phyloP scores from a whole-genome alignment of 1,140 invertebrate genomes.

The Ectropis grisescens region DNA sequence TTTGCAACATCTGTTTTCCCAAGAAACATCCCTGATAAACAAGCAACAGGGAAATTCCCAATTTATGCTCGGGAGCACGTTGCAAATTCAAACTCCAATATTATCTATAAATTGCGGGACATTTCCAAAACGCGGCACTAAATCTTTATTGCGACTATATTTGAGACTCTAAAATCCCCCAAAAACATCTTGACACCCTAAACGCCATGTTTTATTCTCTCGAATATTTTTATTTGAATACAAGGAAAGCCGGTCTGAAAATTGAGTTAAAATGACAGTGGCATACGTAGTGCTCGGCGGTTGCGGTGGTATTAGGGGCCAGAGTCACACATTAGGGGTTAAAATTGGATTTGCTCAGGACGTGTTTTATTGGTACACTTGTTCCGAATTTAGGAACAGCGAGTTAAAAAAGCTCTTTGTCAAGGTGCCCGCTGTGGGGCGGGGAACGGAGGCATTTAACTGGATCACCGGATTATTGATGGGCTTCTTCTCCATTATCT shows the following conservation, averaged over 20 bases:
- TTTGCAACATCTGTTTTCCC: too few relatives aligned
- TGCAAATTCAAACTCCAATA: too few relatives aligned
- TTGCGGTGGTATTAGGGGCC: constrained; percentile 58
- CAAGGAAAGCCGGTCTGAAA: constrained; percentile 27
- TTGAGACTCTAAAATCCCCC: constrained; percentile 32
- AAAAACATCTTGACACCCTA: constrained; percentile 46
- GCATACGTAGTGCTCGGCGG: constrained; percentile 62
- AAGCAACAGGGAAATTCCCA: too few relatives aligned
- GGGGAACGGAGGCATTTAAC: constrained; percentile 2
- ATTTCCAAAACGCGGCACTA: constrained; percentile 14
- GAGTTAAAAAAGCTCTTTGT: constrained; percentile 33
- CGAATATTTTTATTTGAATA: constrained; percentile 61
- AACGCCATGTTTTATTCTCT: constrained; percentile 54
- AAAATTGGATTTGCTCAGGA: constrained; percentile 60
- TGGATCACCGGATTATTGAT: too few relatives aligned
- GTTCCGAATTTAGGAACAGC: constrained; percentile 48
- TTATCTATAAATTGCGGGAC: background rate
- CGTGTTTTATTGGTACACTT: constrained; percentile 62
- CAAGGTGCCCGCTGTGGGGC: constrained; percentile 6
- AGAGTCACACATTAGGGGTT: constrained; percentile 58
- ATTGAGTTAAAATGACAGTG: constrained; percentile 69
- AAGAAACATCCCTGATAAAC: too few relatives aligned
- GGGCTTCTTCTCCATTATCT: too few relatives aligned
- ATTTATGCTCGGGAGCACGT: too few relatives aligned
- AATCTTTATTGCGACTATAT: constrained; percentile 50